Conservation (phyloP, 2,797 vertebrate species). For the Coracias cyanogaster region DNA sequence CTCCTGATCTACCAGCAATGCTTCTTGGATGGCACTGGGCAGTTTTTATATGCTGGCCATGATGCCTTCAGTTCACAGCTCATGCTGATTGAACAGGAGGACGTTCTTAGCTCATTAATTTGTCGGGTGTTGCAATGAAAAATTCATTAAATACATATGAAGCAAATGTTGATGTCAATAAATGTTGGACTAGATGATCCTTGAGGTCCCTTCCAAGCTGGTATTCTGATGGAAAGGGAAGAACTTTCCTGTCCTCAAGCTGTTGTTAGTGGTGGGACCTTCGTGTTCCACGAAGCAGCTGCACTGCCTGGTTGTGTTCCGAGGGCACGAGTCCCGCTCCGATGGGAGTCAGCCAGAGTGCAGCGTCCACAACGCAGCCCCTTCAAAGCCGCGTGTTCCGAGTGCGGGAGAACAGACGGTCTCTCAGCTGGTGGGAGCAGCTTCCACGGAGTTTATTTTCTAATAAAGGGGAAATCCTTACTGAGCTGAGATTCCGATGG, state of each 20-base stretch:
- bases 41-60: no score
- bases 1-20: background rate
- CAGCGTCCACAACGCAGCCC: constrained; percentile 74
- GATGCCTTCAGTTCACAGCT: background rate
- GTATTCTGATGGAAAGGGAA: no score
- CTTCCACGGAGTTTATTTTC: background rate
- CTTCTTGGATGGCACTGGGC: background rate
- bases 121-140: background rate
- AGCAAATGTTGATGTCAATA: background rate
- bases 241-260: background rate
- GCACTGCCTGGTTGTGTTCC: constrained; percentile 60
- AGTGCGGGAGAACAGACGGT: constrained; percentile 43
- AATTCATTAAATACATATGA: background rate
- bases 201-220: no score
- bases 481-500: constrained; percentile 34
- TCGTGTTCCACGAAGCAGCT: background rate
- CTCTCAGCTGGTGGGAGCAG: constrained; percentile 31
- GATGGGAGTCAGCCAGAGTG: constrained; percentile 83
- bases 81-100: background rate
- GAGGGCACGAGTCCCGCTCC: background rate
- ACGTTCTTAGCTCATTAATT: background rate
- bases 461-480: background rate
- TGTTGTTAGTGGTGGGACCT: background rate
- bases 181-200: no score
- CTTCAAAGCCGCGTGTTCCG: constrained; percentile 68